Evolutionary conservation across 2,113 vertebrate genomes (phyloP).

Genomic region (Bubo blakistoni): DNA sequence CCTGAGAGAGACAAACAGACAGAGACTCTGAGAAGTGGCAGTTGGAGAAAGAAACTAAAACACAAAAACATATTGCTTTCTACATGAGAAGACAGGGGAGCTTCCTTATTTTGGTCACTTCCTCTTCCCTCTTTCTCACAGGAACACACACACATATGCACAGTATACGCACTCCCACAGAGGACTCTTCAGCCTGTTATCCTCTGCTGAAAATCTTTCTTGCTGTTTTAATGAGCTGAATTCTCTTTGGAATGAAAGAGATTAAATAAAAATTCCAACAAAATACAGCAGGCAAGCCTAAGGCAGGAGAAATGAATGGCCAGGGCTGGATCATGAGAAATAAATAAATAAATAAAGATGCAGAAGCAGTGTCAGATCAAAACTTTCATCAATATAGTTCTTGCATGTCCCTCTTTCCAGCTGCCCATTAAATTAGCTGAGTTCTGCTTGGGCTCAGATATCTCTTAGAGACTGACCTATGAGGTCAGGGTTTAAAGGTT

Average conservation of each 20-base stretch:
- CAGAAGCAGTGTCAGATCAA: background rate
- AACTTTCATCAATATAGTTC: background rate
- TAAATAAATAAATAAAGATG: background rate
- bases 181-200: background rate
- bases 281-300: background rate
- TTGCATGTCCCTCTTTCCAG: background rate
- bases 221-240: background rate
- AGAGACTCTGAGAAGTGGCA: background rate
- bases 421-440: background rate
- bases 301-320: background rate
- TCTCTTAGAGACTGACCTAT: background rate
- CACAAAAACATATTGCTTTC: background rate
- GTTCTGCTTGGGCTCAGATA: background rate
- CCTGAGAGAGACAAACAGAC: background rate
- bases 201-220: background rate
- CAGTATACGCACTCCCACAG: background rate
- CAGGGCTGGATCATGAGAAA: background rate
- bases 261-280: conserved; percentile 20
- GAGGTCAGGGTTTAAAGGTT: background rate
- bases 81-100: background rate
- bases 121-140: conserved; percentile 32
- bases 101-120: conserved; percentile 28
- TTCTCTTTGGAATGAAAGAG: conserved; percentile 29
- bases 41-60: background rate
- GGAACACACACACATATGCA: background rate